Evolutionary conservation across 2,797 vertebrate species (phyloP).

Genomic region (Anabas testudineus): DNA sequence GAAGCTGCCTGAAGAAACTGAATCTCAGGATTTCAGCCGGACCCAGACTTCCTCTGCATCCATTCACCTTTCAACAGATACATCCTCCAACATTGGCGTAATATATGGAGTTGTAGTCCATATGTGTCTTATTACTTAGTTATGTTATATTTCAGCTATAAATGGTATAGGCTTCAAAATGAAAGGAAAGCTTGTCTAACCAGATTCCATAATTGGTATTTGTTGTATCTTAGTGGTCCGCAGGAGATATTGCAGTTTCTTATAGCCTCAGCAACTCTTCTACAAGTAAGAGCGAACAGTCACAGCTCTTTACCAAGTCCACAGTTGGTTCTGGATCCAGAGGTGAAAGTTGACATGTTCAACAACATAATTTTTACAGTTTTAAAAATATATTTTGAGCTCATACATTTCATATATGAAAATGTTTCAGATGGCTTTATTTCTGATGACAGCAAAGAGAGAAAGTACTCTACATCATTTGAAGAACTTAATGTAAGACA

Average conservation of each 20-base stretch:
- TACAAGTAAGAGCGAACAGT: constrained; percentile 70
- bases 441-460: constrained; percentile 68
- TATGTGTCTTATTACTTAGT: constrained; percentile 61
- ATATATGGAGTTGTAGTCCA: constrained; percentile 55
- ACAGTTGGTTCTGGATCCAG: constrained; percentile 64
- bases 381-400: too few relatives aligned
- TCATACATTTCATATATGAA: too few relatives aligned
- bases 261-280: constrained; percentile 59
- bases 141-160: not conserved
- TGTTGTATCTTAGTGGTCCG: constrained; percentile 56
- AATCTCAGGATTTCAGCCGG: constrained; percentile 60
- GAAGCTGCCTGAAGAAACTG: constrained; percentile 59
- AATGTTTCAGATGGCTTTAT: constrained; percentile 71
- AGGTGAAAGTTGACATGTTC: constrained; percentile 71
- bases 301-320: constrained; percentile 61
- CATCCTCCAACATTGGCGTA: constrained; percentile 50
- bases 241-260: constrained; percentile 45
- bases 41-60: constrained; percentile 70
- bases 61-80: constrained; percentile 61
- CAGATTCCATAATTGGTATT: not conserved
- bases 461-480: constrained; percentile 70
- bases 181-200: constrained; percentile 6
- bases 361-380: not conserved
- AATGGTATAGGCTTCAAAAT: not conserved
- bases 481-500: constrained; percentile 76